These are phyloP conservation scores for Campylomormyrus tamandua DNA, from an alignment of 2,113 vertebrate species.

Conservation along the genomic window DNA sequence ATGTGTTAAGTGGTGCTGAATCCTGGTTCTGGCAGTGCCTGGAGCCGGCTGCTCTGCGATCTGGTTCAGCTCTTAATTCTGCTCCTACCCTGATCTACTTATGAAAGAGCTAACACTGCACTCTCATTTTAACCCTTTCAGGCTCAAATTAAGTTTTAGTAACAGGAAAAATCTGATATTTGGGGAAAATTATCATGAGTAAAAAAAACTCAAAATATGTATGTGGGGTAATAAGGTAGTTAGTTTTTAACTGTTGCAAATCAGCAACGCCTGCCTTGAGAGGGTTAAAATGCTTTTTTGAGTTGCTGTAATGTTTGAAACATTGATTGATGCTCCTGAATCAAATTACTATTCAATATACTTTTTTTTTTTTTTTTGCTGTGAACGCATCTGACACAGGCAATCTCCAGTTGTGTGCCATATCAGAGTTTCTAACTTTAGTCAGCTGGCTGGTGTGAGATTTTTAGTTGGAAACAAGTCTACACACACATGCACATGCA, in stretches of 20 bases:
- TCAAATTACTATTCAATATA: background rate
- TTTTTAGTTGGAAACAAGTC: background rate
- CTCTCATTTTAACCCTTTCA: background rate
- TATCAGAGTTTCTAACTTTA: background rate
- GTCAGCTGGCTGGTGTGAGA: background rate
- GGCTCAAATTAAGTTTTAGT: too few species aligned
- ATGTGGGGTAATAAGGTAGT: too few species aligned
- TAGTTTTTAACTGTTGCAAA: too few species aligned
- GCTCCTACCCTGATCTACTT: background rate
- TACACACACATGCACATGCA: background rate
- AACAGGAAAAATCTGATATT: too few species aligned
- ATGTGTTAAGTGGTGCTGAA: background rate
- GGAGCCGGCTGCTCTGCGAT: background rate
- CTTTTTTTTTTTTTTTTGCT: background rate
- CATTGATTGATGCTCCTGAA: background rate
- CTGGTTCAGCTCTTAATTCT: background rate
- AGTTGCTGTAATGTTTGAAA: background rate
- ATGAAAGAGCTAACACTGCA: background rate
- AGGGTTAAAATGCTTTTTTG: background rate
- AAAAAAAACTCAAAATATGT: too few species aligned
- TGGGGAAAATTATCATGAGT: too few species aligned
- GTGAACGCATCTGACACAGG: background rate
- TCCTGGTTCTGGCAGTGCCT: background rate
- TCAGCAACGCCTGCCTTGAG: too few species aligned
- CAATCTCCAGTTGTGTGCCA: background rate